Conservation (phyloP, 2,113 vertebrate genomes). For the Lepus europaeus region DNA sequence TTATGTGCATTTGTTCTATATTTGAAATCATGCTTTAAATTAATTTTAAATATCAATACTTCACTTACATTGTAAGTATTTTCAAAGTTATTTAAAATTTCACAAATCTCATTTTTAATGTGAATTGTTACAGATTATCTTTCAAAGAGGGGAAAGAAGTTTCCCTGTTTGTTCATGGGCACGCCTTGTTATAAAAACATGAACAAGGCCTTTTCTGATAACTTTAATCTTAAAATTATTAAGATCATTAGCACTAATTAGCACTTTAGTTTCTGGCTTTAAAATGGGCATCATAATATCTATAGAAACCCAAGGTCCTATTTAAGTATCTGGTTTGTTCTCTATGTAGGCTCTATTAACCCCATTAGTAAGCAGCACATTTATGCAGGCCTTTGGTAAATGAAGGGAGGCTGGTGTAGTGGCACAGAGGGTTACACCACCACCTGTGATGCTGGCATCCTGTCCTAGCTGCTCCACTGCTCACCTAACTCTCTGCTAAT, state of each 20-base stretch:
- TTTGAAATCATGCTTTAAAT: slow-evolving; percentile 50
- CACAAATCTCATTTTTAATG: slow-evolving; percentile 31
- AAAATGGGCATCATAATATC: slow-evolving; percentile 22
- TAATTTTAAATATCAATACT: slow-evolving; percentile 51
- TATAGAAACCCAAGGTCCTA: slow-evolving; percentile 52
- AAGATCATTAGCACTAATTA: background rate
- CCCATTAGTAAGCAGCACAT: slow-evolving; percentile 27
- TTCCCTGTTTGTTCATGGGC: background rate
- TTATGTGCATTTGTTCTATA: slow-evolving; percentile 18
- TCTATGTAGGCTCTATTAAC: slow-evolving; percentile 52
- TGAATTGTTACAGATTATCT: slow-evolving; percentile 34
- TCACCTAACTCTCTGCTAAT: too few species aligned
- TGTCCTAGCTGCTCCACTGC: too few species aligned
- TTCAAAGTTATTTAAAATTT: slow-evolving; percentile 36
- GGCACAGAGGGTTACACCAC: too few species aligned
- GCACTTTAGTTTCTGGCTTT: slow-evolving; percentile 4
- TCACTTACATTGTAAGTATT: slow-evolving; percentile 32
- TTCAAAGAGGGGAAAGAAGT: background rate
- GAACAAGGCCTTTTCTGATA: background rate
- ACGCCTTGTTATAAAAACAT: background rate
- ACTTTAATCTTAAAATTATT: slow-evolving; percentile 45
- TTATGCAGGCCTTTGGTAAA: background rate
- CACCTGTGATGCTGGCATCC: too few species aligned
- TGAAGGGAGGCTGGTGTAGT: background rate
- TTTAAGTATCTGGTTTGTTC: slow-evolving; percentile 47